These are phyloP conservation scores for Tricholauxania praeusta DNA, from an alignment of 2,888 invertebrate species.

Conservation along the genomic window DNA sequence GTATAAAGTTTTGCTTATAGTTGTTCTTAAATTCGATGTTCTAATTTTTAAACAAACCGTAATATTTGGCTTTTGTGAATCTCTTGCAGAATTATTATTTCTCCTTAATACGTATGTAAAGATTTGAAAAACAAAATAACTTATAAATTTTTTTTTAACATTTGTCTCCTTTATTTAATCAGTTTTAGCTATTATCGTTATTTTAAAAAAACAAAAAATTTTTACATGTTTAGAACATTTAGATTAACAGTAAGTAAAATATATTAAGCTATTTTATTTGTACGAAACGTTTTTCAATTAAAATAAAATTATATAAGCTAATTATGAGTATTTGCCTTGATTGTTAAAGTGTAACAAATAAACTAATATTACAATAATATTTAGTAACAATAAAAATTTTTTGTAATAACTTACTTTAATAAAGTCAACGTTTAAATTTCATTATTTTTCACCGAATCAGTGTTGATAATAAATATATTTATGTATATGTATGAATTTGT, in stretches of 20 bases:
- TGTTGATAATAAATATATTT: conserved; percentile 34
- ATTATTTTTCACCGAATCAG: conserved; percentile 23
- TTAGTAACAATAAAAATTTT: neutral
- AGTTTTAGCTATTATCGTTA: neutral
- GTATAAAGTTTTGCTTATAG: no score
- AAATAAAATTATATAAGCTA: neutral
- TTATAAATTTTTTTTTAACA: neutral
- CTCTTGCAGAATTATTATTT: no score
- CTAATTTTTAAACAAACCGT: no score
- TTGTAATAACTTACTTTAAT: conserved; percentile 19
- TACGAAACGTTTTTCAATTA: conserved; percentile 1
- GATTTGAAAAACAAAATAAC: no score
- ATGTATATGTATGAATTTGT: neutral
- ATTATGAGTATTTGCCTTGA: conserved; percentile 22
- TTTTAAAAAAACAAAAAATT: neutral
- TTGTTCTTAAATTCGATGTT: no score
- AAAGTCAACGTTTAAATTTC: conserved; percentile 9
- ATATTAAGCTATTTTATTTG: neutral
- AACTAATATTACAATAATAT: neutral
- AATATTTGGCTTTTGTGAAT: no score
- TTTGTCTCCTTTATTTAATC: neutral
- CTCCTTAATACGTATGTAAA: no score
- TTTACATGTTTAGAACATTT: neutral
- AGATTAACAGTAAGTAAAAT: neutral
- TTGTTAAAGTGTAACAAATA: conserved; percentile 7